These are phyloP conservation scores for Peribatodes rhomboidaria DNA, from an alignment of 2,888 invertebrate genomes.

Conservation along the genomic window DNA sequence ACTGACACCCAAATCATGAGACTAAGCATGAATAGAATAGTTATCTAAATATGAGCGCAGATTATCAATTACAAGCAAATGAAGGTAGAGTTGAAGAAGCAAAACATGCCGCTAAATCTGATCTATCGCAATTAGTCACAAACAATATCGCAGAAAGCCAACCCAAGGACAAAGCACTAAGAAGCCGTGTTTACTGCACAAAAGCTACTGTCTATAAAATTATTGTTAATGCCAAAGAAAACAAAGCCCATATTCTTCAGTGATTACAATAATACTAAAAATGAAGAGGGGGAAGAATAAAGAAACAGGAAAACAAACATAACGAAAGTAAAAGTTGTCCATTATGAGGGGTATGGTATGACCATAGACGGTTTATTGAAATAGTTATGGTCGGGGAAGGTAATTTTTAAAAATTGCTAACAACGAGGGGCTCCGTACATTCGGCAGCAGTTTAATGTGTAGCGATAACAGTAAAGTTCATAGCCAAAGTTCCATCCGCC, in stretches of 20 bases:
- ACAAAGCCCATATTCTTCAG: slow-evolving; percentile 55
- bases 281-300: slow-evolving; percentile 62
- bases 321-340: slow-evolving; percentile 79
- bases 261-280: slow-evolving; percentile 63
- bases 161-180: slow-evolving; percentile 28
- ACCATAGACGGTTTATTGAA: slow-evolving; percentile 82
- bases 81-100: background rate
- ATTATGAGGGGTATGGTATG: slow-evolving; percentile 71
- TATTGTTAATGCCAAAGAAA: slow-evolving; percentile 57
- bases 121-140: background rate
- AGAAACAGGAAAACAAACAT: slow-evolving; percentile 71
- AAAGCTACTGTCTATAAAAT: slow-evolving; percentile 37
- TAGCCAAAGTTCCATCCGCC: slow-evolving; percentile 77
- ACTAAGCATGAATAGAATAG: background rate
- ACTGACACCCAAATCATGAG: background rate
- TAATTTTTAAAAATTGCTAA: slow-evolving; percentile 82
- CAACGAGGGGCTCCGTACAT: slow-evolving; percentile 71
- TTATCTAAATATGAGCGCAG: background rate
- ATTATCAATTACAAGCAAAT: too few species aligned
- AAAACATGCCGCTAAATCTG: background rate
- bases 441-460: slow-evolving; percentile 78
- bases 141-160: slow-evolving; percentile 6
- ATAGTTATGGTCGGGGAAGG: slow-evolving; percentile 76
- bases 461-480: slow-evolving; percentile 84
- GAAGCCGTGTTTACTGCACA: slow-evolving; percentile 26